These are phyloP conservation scores for Heliconius nattereri DNA, from an alignment of 1,140 invertebrate genomes.

Conservation along the genomic window DNA sequence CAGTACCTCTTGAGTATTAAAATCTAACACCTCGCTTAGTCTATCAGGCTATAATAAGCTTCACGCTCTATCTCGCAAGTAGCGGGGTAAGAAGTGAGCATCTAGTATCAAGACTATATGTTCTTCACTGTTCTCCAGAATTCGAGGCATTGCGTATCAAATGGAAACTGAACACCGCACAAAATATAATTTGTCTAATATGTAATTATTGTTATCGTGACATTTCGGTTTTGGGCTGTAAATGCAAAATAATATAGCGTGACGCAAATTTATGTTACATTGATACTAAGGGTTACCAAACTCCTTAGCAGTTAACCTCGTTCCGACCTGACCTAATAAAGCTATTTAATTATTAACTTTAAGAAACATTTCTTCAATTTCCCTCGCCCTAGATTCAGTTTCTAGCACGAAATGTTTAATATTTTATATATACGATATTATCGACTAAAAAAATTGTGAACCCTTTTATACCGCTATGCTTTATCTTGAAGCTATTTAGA, in stretches of 20 bases:
- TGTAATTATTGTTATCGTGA: background rate
- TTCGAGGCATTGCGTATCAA: too few relatives aligned
- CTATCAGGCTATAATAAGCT: too few relatives aligned
- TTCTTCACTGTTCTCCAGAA: too few relatives aligned
- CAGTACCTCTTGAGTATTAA: too few relatives aligned
- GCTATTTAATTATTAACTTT: slow-evolving; percentile 22
- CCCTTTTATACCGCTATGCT: too few relatives aligned
- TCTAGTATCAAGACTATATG: too few relatives aligned
- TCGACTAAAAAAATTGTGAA: background rate
- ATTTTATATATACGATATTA: background rate
- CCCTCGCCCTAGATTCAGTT: background rate
- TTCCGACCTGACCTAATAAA: slow-evolving; percentile 10
- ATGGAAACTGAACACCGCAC: too few relatives aligned
- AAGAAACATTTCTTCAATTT: slow-evolving; percentile 27
- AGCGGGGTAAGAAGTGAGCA: too few relatives aligned
- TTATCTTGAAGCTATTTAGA: background rate
- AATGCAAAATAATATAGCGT: background rate
- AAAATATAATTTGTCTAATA: too few relatives aligned
- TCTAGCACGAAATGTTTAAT: background rate
- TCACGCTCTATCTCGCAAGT: too few relatives aligned
- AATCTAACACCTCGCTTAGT: too few relatives aligned
- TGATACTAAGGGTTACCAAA: background rate
- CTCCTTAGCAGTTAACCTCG: slow-evolving; percentile 7
- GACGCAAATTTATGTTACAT: background rate
- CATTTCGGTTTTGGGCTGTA: background rate